Conservation (phyloP, 2,888 invertebrate genomes). For the Anarsia innoxiella region DNA sequence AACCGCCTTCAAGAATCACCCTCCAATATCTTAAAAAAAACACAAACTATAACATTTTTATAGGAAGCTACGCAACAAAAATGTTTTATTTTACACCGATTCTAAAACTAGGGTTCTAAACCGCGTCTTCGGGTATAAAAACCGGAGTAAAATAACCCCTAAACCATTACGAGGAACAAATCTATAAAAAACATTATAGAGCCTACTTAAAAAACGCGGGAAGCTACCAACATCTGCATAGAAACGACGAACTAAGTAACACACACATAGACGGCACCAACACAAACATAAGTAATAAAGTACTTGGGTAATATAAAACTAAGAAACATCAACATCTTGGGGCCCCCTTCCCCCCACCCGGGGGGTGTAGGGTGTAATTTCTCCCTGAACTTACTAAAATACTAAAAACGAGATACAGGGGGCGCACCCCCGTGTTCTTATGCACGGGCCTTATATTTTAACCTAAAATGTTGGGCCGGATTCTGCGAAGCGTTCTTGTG, state of each 20-base stretch:
- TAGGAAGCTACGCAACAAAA: background rate
- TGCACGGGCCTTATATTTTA: slow-evolving; percentile 75
- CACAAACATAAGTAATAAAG: slow-evolving; percentile 73
- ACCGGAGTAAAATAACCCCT: slow-evolving; percentile 7
- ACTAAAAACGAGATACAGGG: slow-evolving; percentile 74
- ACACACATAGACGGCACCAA: slow-evolving; percentile 42
- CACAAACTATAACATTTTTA: too few species aligned
- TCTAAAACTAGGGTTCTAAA: slow-evolving; percentile 9
- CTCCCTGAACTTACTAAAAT: slow-evolving; percentile 75
- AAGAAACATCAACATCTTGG: slow-evolving; percentile 75
- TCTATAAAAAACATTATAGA: slow-evolving; percentile 15
- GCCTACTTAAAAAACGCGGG: slow-evolving; percentile 28
- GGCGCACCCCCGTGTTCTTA: slow-evolving; percentile 65
- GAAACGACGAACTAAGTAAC: slow-evolving; percentile 35
- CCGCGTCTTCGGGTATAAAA: too few species aligned
- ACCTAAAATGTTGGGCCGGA: slow-evolving; percentile 62
- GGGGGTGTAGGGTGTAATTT: slow-evolving; percentile 53
- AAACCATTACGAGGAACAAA: slow-evolving; percentile 6
- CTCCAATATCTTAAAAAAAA: too few species aligned
- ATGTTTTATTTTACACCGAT: slow-evolving; percentile 7
- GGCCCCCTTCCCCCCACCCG: slow-evolving; percentile 34
- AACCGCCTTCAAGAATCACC: too few species aligned
- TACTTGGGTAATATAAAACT: slow-evolving; percentile 74
- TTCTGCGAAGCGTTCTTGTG: slow-evolving; percentile 28
- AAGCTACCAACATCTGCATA: slow-evolving; percentile 61